Evolutionary conservation across 1,140 invertebrate species (phyloP).

Genomic region (Aphelenchoides fujianensis): DNA sequence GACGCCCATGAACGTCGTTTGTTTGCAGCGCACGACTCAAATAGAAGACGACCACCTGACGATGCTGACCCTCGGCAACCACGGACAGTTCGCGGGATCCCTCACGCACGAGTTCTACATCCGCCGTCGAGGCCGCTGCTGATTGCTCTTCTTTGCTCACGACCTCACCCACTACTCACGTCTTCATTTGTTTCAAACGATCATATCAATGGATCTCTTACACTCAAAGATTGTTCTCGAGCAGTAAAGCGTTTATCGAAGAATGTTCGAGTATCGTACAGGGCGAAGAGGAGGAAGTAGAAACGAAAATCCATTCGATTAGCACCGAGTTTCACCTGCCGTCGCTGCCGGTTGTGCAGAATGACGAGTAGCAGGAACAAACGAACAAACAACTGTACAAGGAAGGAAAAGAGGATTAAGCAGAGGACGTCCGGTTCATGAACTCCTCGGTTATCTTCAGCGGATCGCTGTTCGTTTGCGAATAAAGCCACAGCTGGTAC

Average conservation of each 20-base stretch:
- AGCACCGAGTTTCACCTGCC: background rate
- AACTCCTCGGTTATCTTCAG: conserved; percentile 6
- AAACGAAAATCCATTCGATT: background rate
- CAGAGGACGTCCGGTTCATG: conserved; percentile 18
- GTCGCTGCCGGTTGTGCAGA: background rate
- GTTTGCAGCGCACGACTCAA: background rate
- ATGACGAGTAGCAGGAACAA: background rate
- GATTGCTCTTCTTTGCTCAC: background rate
- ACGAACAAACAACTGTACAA: background rate
- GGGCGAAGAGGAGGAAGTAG: no score
- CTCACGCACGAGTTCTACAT: background rate
- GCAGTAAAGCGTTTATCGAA: no score
- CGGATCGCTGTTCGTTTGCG: conserved; percentile 1
- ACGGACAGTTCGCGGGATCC: background rate
- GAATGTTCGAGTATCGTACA: no score
- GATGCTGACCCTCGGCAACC: background rate
- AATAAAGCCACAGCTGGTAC: conserved; percentile 28
- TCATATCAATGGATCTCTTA: background rate
- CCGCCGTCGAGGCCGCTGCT: background rate
- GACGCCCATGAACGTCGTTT: background rate
- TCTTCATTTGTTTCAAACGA: background rate
- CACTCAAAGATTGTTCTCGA: background rate
- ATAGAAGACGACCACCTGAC: conserved; percentile 8
- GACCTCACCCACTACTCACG: background rate
- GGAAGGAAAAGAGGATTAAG: no score